Percentiles rank a stretch among this genome's conserved stretches.
phyloP scores from a whole-genome alignment of 2,888 invertebrate species.

The Lepidocyrtoides sp. region DNA sequence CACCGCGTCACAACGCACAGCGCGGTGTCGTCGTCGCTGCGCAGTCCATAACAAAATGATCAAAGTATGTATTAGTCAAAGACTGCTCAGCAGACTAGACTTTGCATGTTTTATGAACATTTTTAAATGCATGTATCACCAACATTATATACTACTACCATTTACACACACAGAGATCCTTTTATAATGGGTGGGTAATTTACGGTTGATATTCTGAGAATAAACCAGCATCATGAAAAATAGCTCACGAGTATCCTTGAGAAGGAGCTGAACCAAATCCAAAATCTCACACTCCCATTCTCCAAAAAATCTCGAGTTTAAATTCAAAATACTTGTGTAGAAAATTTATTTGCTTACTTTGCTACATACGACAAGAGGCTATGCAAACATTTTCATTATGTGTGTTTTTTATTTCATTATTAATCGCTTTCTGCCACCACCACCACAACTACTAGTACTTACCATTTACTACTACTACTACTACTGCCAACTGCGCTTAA shows the following conservation, averaged over 20 bases:
- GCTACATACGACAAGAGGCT: slow-evolving; percentile 34
- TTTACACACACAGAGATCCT: slow-evolving; percentile 37
- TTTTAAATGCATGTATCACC: slow-evolving; percentile 5
- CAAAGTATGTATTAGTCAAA: slow-evolving; percentile 4
- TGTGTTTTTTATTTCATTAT: slow-evolving; percentile 6
- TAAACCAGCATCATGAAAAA: slow-evolving; percentile 64
- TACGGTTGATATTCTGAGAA: slow-evolving; percentile 76
- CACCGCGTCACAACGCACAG: neutral
- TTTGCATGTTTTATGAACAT: slow-evolving; percentile 42
- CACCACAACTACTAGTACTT: too few relatives aligned
- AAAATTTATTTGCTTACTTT: neutral
- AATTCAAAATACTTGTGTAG: slow-evolving; percentile 24
- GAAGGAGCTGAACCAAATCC: slow-evolving; percentile 78
- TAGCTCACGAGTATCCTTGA: slow-evolving; percentile 76
- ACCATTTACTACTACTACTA: neutral
- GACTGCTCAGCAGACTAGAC: slow-evolving; percentile 13
- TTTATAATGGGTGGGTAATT: slow-evolving; percentile 77
- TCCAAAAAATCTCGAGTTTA: slow-evolving; percentile 72
- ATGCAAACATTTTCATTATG: slow-evolving; percentile 50
- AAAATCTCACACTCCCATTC: slow-evolving; percentile 78
- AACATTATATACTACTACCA: too few relatives aligned
- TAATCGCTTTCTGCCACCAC: slow-evolving; percentile 8
- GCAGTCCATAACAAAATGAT: slow-evolving; percentile 19
- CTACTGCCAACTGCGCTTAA: too few relatives aligned
- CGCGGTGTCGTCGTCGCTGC: neutral